Base-by-base conservation (phyloP, 2,888 invertebrate genomes). In the Mystacides longicornis region DNA sequence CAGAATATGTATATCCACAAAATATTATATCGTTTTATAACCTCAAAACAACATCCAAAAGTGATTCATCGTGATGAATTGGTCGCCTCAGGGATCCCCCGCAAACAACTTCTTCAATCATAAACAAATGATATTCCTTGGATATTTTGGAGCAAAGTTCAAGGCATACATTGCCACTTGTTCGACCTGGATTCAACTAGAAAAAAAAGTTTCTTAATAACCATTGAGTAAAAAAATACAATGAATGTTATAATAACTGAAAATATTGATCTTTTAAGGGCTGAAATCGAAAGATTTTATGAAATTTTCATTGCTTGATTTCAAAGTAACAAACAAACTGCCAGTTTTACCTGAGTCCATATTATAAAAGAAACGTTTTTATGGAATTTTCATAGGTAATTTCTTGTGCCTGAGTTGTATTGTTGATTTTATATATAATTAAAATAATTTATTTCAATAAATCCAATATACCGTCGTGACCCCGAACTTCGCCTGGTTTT, bases 81-180 rank as follows among this genome's bases (percentile, higher is more conserved):
- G 89, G 86, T 1, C 94, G 78, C 51, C 83, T 81, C 70, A 91
- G 71, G 16, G 83, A 78, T 21, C 86, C 89, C 63, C 83, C 81
- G 64, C 90, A 80, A 62, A 93, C 84, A 0, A 87, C 83, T 71
- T 95, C 94, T 67, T 89, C 87, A 1, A 94, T 68, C 64, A 86
- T 85, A 46, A 90, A 73, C 62, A 85, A 78, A 66, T 90, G 85
- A 0, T 84, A 80, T 9, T 83, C 79, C 18, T 76, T 67, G 23
- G 81, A 78, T 53, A 86, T 81, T 67, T 85, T 85, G 2, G 77
- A 71, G 49, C 84, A 78, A 1, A 90, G 71, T 65, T 89, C 89
- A 61, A 79, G 75, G 65, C 89, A 89, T 5, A 91, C 73, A 64
- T 90, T 87, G 19, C 84, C 81, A 20, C 88, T 84, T 1, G 86